phyloP scores from a whole-genome alignment of 2,888 invertebrate species.

The Aphidius colemani region DNA sequence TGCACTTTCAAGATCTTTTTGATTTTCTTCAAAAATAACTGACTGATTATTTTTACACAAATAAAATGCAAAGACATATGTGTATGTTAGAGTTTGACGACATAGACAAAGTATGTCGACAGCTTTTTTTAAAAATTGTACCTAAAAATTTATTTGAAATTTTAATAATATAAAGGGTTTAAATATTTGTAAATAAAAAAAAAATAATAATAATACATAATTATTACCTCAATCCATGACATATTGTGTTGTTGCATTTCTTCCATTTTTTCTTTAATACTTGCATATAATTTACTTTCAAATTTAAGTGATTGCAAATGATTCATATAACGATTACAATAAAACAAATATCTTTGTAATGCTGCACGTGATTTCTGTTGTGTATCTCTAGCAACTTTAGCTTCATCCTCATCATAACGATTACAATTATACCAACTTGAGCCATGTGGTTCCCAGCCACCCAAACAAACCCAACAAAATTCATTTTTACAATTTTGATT shows the following conservation, averaged over 20 bases:
- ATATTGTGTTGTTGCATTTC: slow-evolving; percentile 99
- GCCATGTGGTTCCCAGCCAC: slow-evolving; percentile 98
- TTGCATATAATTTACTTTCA: slow-evolving; percentile 94
- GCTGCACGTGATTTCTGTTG: slow-evolving; percentile 94
- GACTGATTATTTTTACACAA: slow-evolving; percentile 97
- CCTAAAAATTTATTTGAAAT: slow-evolving; percentile 62
- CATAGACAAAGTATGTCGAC: slow-evolving; percentile 96
- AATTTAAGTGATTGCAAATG: slow-evolving; percentile 98
- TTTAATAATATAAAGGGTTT: slow-evolving; percentile 5
- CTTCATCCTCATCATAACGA: slow-evolving; percentile 95
- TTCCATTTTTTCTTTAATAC: slow-evolving; percentile 97
- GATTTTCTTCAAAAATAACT: slow-evolving; percentile 98
- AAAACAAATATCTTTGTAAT: slow-evolving; percentile 95
- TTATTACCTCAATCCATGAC: slow-evolving; percentile 94
- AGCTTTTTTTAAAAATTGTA: slow-evolving; percentile 97
- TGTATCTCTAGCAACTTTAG: slow-evolving; percentile 93
- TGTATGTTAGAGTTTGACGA: slow-evolving; percentile 98
- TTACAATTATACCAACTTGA: slow-evolving; percentile 99
- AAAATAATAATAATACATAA: slow-evolving; percentile 6
- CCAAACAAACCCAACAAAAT: slow-evolving; percentile 99
- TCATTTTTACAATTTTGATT: slow-evolving; percentile 97
- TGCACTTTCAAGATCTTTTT: slow-evolving; percentile 95
- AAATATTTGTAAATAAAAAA: slow-evolving; percentile 10
- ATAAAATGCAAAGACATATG: slow-evolving; percentile 99
- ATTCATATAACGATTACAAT: slow-evolving; percentile 99